Evolutionary conservation across 2,888 invertebrate species (phyloP).

Genomic region (Agonopterix arenella): DNA sequence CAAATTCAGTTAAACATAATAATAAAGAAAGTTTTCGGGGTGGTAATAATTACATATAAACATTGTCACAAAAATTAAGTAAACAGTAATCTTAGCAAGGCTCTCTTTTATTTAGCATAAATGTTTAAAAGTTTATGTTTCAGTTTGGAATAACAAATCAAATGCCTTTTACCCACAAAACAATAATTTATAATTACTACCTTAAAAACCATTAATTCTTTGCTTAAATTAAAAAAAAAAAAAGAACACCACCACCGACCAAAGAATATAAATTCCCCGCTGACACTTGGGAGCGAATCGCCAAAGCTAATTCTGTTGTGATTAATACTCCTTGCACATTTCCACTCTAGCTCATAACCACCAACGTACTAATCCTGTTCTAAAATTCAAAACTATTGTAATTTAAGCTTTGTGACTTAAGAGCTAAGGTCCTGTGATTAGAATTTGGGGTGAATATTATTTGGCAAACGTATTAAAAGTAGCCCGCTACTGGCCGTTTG

Average conservation of each 20-base stretch:
- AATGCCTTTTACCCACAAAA: not conserved
- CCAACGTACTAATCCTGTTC: conserved; percentile 20
- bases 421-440: not conserved
- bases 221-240: too few relatives aligned
- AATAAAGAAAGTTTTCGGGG: too few relatives aligned
- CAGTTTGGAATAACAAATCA: too few relatives aligned
- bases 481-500: conserved; percentile 59
- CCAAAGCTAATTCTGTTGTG: conserved; percentile 75
- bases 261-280: conserved; percentile 57
- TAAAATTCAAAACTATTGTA: conserved; percentile 12
- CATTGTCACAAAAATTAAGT: too few relatives aligned
- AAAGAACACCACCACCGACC: conserved; percentile 2
- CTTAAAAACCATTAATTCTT: too few relatives aligned
- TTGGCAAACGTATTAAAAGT: conserved; percentile 41
- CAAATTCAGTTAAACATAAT: too few relatives aligned
- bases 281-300: conserved; percentile 71
- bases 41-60: too few relatives aligned
- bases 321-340: conserved; percentile 73
- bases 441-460: not conserved
- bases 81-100: too few relatives aligned
- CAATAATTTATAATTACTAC: too few relatives aligned
- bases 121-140: too few relatives aligned
- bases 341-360: conserved; percentile 47
- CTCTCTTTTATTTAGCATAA: too few relatives aligned
- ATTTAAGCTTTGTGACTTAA: conserved; percentile 25